These are phyloP conservation scores for Hyposoter dolosus DNA, from an alignment of 2,888 invertebrate species.

Conservation along the genomic window DNA sequence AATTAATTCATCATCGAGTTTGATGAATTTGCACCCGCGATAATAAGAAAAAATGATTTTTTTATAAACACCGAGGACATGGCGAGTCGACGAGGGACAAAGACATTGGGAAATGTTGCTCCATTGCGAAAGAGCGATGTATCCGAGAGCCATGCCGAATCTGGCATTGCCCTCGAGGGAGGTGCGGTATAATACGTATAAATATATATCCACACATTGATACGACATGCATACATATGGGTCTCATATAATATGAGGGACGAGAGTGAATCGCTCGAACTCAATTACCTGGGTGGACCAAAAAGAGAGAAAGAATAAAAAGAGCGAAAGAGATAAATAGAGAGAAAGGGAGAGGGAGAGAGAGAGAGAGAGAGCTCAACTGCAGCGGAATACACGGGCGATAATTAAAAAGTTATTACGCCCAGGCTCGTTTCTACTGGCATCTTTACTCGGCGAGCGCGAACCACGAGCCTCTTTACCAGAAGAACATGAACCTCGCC, in stretches of 20 bases:
- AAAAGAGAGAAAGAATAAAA: constrained; percentile 15
- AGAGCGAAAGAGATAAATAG: constrained; percentile 16
- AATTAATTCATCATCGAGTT: not conserved
- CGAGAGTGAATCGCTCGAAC: constrained; percentile 71
- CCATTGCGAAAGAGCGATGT: constrained; percentile 73
- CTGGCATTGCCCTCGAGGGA: constrained; percentile 74
- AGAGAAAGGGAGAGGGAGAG: constrained; percentile 34
- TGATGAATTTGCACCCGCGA: not conserved
- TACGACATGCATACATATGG: constrained; percentile 28
- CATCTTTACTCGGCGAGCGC: constrained; percentile 72
- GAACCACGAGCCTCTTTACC: constrained; percentile 71
- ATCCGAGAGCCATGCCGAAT: constrained; percentile 72
- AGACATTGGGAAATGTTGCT: constrained; percentile 74
- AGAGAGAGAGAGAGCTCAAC: not conserved
- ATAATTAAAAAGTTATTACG: constrained; percentile 73
- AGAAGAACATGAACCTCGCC: constrained; percentile 71
- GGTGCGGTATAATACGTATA: constrained; percentile 67
- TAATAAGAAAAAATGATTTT: not conserved
- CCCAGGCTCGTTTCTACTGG: constrained; percentile 77
- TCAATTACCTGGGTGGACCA: constrained; percentile 70
- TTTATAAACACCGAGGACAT: constrained; percentile 54
- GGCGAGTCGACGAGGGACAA: constrained; percentile 62
- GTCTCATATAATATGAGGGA: constrained; percentile 51
- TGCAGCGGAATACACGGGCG: constrained; percentile 50
- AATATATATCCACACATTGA: constrained; percentile 8